Evolutionary conservation across 2,797 vertebrate genomes (phyloP).

Genomic region (Halcyon badia): DNA sequence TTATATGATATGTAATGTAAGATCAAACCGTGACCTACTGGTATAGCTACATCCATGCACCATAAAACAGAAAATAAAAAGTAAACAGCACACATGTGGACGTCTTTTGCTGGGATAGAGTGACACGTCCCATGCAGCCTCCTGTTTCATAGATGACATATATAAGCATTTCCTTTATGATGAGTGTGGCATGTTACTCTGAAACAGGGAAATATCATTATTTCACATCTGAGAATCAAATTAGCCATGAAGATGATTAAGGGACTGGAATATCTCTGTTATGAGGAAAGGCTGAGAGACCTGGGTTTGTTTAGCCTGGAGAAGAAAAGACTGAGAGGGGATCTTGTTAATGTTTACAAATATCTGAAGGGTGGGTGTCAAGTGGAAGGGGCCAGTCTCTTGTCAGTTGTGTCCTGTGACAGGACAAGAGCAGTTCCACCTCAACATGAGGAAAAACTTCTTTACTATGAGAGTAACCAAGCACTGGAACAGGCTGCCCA

Average conservation of each 20-base stretch:
- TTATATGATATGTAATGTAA: not conserved
- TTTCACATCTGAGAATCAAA: conserved; percentile 3
- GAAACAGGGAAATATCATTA: not conserved
- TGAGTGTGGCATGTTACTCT: not conserved
- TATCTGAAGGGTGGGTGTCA: too few relatives aligned
- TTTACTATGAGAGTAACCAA: too few relatives aligned
- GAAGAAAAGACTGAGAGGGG: too few relatives aligned
- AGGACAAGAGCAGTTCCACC: too few relatives aligned
- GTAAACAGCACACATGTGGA: not conserved
- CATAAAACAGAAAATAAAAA: not conserved
- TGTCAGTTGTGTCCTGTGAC: too few relatives aligned
- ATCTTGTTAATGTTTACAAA: too few relatives aligned
- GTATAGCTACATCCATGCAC: not conserved
- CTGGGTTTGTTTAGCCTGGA: too few relatives aligned
- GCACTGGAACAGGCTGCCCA: too few relatives aligned
- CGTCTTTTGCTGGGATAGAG: not conserved
- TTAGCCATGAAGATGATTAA: not conserved
- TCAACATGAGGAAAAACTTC: too few relatives aligned
- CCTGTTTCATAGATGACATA: not conserved
- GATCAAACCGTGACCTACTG: not conserved
- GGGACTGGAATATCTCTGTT: too few relatives aligned
- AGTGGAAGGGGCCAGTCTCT: too few relatives aligned
- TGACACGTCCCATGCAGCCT: not conserved
- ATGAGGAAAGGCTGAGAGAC: too few relatives aligned
- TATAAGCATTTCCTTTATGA: not conserved